A percentile compares a stretch with the other conserved stretches of the same genome.
These are phyloP conservation scores for Amiota mariae DNA, from an alignment of 2,888 invertebrate genomes.

Conservation along the genomic window DNA sequence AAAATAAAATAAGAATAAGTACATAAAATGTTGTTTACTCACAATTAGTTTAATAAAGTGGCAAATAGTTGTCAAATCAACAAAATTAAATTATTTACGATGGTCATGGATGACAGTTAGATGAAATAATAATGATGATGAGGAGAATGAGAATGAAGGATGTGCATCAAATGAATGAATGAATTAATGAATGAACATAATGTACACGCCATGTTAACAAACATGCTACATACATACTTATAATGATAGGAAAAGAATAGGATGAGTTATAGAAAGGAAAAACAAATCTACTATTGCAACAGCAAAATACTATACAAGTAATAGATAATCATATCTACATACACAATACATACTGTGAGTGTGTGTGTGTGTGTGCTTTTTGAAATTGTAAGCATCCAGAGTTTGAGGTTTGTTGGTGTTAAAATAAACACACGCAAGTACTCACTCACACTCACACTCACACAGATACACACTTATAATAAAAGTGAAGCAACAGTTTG, in stretches of 20 bases:
- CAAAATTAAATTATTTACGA: slow-evolving; percentile 22
- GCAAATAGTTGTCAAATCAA: slow-evolving; percentile 19
- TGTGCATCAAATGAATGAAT: background rate
- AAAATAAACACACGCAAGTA: background rate
- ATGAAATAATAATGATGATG: background rate
- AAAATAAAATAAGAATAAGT: slow-evolving; percentile 1
- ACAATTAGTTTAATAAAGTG: background rate
- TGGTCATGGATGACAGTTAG: background rate
- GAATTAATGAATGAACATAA: background rate
- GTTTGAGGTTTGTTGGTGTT: slow-evolving; percentile 8
- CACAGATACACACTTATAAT: background rate
- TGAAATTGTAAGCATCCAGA: background rate
- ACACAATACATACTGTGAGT: background rate
- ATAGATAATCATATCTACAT: background rate
- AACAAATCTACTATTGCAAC: background rate
- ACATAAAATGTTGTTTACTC: background rate
- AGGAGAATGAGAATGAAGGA: background rate
- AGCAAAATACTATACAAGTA: background rate
- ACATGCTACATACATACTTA: background rate
- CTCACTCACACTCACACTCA: background rate
- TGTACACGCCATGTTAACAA: background rate
- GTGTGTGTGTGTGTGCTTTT: too few species aligned
- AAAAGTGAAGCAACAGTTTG: slow-evolving; percentile 27
- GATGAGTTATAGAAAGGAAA: background rate
- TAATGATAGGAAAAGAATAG: background rate